Base-by-base conservation (phyloP, 2,113 vertebrate species). In the Pelobates fuscus region DNA sequence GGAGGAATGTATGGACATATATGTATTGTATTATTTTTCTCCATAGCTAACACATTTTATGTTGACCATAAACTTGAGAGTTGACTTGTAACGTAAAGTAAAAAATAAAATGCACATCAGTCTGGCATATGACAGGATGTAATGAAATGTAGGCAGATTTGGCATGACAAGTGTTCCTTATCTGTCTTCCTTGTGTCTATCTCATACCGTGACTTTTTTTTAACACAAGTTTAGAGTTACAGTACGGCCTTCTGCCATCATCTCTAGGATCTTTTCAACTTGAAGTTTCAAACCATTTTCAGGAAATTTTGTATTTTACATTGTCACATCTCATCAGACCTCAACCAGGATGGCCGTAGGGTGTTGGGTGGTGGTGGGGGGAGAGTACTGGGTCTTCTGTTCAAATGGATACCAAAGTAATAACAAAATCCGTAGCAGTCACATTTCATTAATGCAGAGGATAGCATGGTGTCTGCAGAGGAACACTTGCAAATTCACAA, bases 311-410 rank as follows among this genome's bases (percentile, higher is more conserved):
- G 83, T 87, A 87, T 89, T 90, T 89, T 79, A 82, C 82, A 83
- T 90, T 92, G 91, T 92, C 91, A 90, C 88, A 91, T 92, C 89
- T 89, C 85, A 92, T 92, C 91, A 92, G 84, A 80, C 78, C 84
- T 81, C 82, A 79, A 81, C 78, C 82, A 82, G 80, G 44, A 57
- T 82, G 85, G 79, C 78, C 15, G 74, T 62, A 37, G 64, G 26
- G 64, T 49, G 43, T 80, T 78, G 78, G 60, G 66, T 37, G 63
- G 71, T 70, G 44, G 44, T 49, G 58, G 58, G 67, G 26, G 70
- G 58, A 62, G 77, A 59, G 77, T 88, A 86, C 77, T 85, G 83
- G 86, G 88, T 85, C 82, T 83, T 0, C 85, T 85, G 87, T 89
- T 87, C 87, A 88, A 86, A 89, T 87, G 87, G 89, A 81, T 81